Conservation (phyloP, 2,888 invertebrate species). For the Bursaphelenchus okinawaensis region DNA sequence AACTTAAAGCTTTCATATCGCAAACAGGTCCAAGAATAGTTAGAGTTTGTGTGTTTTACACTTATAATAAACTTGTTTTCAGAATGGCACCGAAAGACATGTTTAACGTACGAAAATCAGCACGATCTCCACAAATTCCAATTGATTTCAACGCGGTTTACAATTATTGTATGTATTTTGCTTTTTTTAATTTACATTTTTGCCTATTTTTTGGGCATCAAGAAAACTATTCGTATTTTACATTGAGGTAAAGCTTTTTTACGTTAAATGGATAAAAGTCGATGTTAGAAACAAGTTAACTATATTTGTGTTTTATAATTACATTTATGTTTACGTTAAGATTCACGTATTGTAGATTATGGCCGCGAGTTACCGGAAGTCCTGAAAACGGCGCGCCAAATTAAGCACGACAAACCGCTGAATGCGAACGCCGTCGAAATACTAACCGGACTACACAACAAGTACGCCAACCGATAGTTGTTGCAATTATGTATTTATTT, state of each 20-base stretch:
- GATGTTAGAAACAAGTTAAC: too few relatives aligned
- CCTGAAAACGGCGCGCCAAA: conserved; percentile 17
- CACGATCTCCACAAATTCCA: conserved; percentile 31
- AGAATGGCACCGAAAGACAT: conserved; percentile 33
- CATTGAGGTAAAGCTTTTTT: too few relatives aligned
- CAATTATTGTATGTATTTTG: conserved; percentile 21
- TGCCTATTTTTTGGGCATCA: too few relatives aligned
- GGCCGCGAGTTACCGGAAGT: conserved; percentile 16
- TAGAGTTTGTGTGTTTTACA: conserved; percentile 8
- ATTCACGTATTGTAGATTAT: conserved; percentile 23
- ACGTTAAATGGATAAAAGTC: too few relatives aligned
- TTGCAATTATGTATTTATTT: background rate
- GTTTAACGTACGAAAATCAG: conserved; percentile 33
- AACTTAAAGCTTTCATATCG: too few relatives aligned
- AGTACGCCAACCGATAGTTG: background rate
- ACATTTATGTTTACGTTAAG: too few relatives aligned
- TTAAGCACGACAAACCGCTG: conserved; percentile 8
- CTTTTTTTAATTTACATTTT: background rate
- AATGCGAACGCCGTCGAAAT: background rate
- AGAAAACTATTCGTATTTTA: too few relatives aligned
- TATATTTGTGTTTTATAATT: background rate
- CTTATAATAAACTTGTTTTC: conserved; percentile 9
- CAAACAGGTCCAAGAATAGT: too few relatives aligned
- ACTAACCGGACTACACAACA: background rate
- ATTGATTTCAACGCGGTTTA: conserved; percentile 31